Base-by-base conservation (phyloP, 2,888 invertebrate genomes). In the Reticulitermes lucifugus region DNA sequence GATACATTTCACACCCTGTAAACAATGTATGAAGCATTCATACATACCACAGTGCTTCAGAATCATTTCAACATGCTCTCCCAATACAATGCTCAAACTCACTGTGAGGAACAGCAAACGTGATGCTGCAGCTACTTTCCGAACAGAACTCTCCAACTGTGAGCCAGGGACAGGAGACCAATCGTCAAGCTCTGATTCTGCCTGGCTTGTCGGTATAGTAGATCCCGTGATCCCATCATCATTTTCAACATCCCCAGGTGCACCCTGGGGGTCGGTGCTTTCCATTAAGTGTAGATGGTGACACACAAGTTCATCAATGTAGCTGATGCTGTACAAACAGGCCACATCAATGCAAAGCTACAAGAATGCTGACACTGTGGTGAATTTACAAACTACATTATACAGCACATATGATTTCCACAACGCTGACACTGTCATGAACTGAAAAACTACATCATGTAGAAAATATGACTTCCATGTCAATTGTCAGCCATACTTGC, bases 51-150 rank as follows among this genome's bases (percentile, higher is more conserved):
- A 29, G 35, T 41, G 21, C 10, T 22, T 41, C 18, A 9, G 18
- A 35, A 35, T 0, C 35, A 46, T 51, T 41, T 79, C 7, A 43
- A 77, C 35, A 77, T 9, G 1, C 25, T 14, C 14, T 55, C 14
- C 70, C 21, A 35, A 22, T 29, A 65, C 14, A 55, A 55, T 55
- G 55, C 55, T 55, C 55, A 55, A 55, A 81, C 85, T 65, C 80
- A 87, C 87, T 43, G 86, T 83, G 35, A 87, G 84, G 75, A 87
- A 85, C 25, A 85, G 81, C 60, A 86, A 79, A 59, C 85, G 86
- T 46, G 86, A 85, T 70, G 87, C 82, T 43, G 84, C 79, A 29
- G 82, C 84, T 55, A 81, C 83, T 82, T 85, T 87, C 21, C 79
- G 82, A 14, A 81, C 80, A 25, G 83, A 59, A 60, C 41, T 81